These are phyloP conservation scores for Glyptemys insculpta DNA, from an alignment of 2,797 vertebrate species.

Conservation along the genomic window DNA sequence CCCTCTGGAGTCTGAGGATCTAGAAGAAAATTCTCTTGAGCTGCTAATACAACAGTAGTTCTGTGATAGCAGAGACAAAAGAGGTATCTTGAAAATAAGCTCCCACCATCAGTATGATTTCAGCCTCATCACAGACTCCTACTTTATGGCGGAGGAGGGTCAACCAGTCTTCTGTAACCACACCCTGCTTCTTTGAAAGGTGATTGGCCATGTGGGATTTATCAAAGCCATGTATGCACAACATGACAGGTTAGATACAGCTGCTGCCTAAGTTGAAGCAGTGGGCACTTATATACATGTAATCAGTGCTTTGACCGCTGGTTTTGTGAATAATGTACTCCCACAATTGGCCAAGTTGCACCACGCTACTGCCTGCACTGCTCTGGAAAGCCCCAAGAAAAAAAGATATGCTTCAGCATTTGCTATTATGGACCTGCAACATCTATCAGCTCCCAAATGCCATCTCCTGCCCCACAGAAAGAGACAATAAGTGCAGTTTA, in stretches of 20 bases:
- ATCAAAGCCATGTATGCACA: neutral
- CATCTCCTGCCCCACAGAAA: neutral
- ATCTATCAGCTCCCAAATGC: neutral
- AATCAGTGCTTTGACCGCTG: neutral
- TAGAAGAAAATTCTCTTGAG: neutral
- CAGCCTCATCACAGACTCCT: neutral
- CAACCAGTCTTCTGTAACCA: neutral
- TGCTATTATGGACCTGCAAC: neutral
- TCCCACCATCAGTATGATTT: neutral
- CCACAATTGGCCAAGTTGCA: neutral
- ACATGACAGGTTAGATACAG: neutral
- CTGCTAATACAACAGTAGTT: neutral
- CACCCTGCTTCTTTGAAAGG: neutral
- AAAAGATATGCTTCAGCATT: neutral
- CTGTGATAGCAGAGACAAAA: neutral
- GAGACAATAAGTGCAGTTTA: neutral
- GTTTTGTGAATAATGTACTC: neutral
- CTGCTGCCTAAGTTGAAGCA: neutral
- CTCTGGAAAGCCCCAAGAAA: neutral
- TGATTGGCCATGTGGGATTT: neutral
- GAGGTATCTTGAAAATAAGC: neutral
- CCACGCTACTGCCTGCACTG: neutral
- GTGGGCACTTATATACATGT: neutral
- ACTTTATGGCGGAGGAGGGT: neutral
- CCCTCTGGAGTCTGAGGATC: neutral